These are phyloP conservation scores for Spongilla lacustris DNA, from an alignment of 37 sponge, comb jelly and placozoan genomes.

Conservation along the genomic window DNA sequence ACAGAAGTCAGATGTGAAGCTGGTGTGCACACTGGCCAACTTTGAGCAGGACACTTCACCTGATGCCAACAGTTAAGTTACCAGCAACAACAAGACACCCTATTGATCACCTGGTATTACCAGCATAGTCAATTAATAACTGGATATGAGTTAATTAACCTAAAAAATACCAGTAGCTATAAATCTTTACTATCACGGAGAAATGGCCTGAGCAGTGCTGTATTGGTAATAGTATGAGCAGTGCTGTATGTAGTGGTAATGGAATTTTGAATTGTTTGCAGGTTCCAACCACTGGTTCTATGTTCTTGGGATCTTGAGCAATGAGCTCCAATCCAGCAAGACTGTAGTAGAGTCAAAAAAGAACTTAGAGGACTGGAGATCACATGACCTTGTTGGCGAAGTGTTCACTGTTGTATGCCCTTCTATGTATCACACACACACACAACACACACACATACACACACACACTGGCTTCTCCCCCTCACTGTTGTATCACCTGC, in stretches of 20 bases:
- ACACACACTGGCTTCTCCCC: too few relatives aligned
- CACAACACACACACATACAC: neutral
- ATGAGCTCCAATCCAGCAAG: neutral
- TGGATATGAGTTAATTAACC: too few relatives aligned
- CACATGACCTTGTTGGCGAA: neutral
- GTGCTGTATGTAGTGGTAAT: too few relatives aligned
- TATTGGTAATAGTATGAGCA: too few relatives aligned
- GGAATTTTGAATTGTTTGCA: too few relatives aligned
- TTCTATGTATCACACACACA: neutral
- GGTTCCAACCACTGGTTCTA: neutral
- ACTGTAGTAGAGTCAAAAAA: neutral
- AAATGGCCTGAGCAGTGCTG: too few relatives aligned
- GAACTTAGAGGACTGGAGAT: neutral
- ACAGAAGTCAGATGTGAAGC: conserved; percentile 25
- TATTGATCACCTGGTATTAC: too few relatives aligned
- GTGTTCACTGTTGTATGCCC: too few relatives aligned
- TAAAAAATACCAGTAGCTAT: too few relatives aligned
- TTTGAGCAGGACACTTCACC: neutral
- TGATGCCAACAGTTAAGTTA: neutral
- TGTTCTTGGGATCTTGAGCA: neutral
- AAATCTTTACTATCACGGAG: too few relatives aligned
- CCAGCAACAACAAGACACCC: too few relatives aligned
- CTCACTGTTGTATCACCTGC: neutral
- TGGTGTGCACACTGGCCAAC: neutral
- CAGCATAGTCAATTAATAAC: too few relatives aligned